These are phyloP conservation scores for Leptinotarsa texana DNA, from an alignment of 1,140 invertebrate genomes.

Conservation along the genomic window DNA sequence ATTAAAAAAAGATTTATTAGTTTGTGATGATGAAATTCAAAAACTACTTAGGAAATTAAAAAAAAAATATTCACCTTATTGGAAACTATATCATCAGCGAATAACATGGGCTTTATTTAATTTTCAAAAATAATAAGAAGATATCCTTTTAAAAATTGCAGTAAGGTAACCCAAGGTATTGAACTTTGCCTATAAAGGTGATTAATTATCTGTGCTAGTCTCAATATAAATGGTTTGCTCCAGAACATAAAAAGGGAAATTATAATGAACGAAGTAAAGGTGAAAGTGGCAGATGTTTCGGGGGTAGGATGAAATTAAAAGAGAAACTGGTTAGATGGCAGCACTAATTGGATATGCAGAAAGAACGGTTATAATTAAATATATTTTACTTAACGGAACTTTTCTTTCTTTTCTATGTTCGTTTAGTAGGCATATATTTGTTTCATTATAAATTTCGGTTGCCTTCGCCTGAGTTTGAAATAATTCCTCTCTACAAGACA, in stretches of 20 bases:
- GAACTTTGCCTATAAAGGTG: not conserved
- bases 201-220: not conserved
- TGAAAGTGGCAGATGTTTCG: constrained; percentile 20
- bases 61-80: too few species aligned
- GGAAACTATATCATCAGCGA: too few species aligned
- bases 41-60: too few species aligned
- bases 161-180: not conserved
- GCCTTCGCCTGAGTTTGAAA: too few species aligned
- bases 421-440: too few species aligned
- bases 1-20: too few species aligned
- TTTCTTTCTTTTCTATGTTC: too few species aligned
- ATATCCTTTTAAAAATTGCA: not conserved
- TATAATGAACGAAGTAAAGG: constrained; percentile 16
- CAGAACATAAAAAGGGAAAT: constrained; percentile 8
- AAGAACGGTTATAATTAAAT: too few species aligned
- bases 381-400: too few species aligned
- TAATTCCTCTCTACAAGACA: too few species aligned
- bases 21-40: too few species aligned
- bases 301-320: not conserved
- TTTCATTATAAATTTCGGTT: too few species aligned
- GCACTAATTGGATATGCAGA: constrained; percentile 9
- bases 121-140: not conserved
- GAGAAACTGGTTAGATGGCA: constrained; percentile 5
- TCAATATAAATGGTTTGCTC: not conserved
- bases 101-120: not conserved